Evolutionary conservation across 2,888 invertebrate genomes (phyloP), one percentile per base, ranked within the genome.

Genomic region (Caenorhabditis imperialis): DNA sequence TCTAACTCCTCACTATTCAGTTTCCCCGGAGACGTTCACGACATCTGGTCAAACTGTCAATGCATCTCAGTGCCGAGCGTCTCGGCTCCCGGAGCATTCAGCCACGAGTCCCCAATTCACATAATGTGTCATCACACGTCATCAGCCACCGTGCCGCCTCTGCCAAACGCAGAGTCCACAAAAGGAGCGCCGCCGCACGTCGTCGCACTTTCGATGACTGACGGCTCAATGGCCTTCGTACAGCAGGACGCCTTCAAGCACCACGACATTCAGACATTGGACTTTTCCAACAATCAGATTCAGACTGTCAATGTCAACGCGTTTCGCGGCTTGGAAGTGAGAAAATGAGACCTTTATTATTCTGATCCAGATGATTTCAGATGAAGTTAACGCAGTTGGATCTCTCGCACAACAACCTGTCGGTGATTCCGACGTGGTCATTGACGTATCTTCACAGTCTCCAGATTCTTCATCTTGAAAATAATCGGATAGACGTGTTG

Each of bases 291-390:
- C 37, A 88, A 88, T 51, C 79, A 83, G 18, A 87, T 88, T 16
- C 84, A 85, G 51, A 83, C 82, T 2, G 78, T 88, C 23, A 88
- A 88, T 69, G 87, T 84, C 16, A 88, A 88, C 51, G 86, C 87
- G 3, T 88, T 88, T 57, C 75, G 86, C 22, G 86, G 86, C n/a
- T 67, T 88, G 3, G 87, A 88, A 79, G 86, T 84, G 12, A 8
- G 27, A 14, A 14, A 45, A 18, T 23, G 10, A 12, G 18, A 22
- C 2, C 10, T 14, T 47, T 51, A 55, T 25, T 53, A 58, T 1
- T 54, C 53, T 22, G n/a, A 33, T 20, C 18, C 14, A 18, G 42
- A 16, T 14, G 4, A 33, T 62, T 82, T 48, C 63, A 85, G 83
- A 81, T 77, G 67, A 81, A 82, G 48, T 62, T 86, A 22, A 75